phyloP scores from a whole-genome alignment of 2,113 vertebrate genomes.

The Cyanocitta stelleri region DNA sequence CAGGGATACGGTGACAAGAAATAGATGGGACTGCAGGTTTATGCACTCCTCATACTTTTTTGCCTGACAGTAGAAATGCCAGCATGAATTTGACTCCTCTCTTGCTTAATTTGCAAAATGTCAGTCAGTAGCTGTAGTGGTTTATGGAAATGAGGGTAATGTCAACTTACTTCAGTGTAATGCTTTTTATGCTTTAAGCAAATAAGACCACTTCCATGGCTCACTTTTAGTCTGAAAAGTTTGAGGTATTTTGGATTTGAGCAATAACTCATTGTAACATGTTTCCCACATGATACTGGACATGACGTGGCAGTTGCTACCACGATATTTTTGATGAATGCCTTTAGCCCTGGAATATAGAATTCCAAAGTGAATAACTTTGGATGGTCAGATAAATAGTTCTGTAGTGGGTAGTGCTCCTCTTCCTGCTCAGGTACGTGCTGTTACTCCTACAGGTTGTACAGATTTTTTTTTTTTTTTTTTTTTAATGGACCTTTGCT shows the following conservation, averaged over 20 bases:
- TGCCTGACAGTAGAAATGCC: slow-evolving; percentile 36
- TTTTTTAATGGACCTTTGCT: not conserved
- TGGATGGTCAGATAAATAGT: not conserved
- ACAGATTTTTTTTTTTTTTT: not conserved
- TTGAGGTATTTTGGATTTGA: not conserved
- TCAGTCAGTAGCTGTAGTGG: slow-evolving; percentile 13
- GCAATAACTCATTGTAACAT: not conserved
- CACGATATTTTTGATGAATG: not conserved
- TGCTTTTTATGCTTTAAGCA: slow-evolving; percentile 4
- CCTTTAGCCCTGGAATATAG: not conserved
- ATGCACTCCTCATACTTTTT: not conserved
- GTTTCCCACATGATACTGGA: not conserved
- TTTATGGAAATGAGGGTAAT: slow-evolving; percentile 45
- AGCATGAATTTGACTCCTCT: slow-evolving; percentile 31
- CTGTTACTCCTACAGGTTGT: not conserved
- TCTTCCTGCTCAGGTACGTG: not conserved
- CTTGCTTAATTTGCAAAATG: slow-evolving; percentile 26
- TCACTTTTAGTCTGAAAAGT: not conserved
- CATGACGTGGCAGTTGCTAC: not conserved
- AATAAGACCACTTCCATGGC: not conserved
- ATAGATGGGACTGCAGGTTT: not conserved
- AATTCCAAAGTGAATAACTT: not conserved
- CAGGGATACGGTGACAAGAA: not conserved
- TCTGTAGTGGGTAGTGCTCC: not conserved
- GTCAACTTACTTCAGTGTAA: slow-evolving; percentile 50